Conservation (phyloP, 2,888 invertebrate genomes). For the Leucoptera coffeella region DNA sequence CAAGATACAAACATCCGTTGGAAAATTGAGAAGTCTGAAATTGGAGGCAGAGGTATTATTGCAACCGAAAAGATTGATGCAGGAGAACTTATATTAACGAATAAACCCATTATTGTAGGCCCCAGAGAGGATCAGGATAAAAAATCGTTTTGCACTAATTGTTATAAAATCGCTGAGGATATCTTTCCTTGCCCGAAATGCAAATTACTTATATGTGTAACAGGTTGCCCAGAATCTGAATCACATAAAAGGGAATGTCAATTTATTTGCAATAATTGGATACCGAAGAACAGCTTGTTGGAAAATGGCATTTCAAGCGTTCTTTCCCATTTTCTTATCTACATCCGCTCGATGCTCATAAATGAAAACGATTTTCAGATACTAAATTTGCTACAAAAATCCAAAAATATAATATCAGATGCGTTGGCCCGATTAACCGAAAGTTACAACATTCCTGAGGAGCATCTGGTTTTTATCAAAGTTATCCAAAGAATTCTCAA, state of each 20-base stretch:
- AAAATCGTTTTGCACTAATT: slow-evolving; percentile 56
- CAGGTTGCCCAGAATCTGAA: slow-evolving; percentile 47
- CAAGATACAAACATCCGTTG: too few relatives aligned
- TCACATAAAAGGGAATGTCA: slow-evolving; percentile 57
- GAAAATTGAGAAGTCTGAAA: slow-evolving; percentile 49
- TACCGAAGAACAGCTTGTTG: slow-evolving; percentile 9
- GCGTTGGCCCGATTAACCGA: slow-evolving; percentile 46
- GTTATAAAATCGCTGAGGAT: slow-evolving; percentile 39
- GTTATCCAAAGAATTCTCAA: slow-evolving; percentile 50
- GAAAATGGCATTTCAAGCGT: too few relatives aligned
- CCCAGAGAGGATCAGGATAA: slow-evolving; percentile 49
- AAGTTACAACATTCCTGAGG: slow-evolving; percentile 26
- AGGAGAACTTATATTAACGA: slow-evolving; percentile 62
- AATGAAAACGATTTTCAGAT: slow-evolving; percentile 28
- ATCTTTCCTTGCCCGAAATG: slow-evolving; percentile 54
- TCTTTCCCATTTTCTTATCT: slow-evolving; percentile 17
- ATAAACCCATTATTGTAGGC: slow-evolving; percentile 61
- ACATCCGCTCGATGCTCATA: slow-evolving; percentile 21
- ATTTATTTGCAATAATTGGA: slow-evolving; percentile 48
- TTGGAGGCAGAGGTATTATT: slow-evolving; percentile 67
- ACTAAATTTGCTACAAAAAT: slow-evolving; percentile 35
- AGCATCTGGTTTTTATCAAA: slow-evolving; percentile 48
- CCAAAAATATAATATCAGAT: slow-evolving; percentile 20
- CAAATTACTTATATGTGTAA: slow-evolving; percentile 59
- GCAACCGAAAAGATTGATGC: slow-evolving; percentile 54